phyloP scores from a whole-genome alignment of 2,888 invertebrate genomes.

The Latheticus oryzae region DNA sequence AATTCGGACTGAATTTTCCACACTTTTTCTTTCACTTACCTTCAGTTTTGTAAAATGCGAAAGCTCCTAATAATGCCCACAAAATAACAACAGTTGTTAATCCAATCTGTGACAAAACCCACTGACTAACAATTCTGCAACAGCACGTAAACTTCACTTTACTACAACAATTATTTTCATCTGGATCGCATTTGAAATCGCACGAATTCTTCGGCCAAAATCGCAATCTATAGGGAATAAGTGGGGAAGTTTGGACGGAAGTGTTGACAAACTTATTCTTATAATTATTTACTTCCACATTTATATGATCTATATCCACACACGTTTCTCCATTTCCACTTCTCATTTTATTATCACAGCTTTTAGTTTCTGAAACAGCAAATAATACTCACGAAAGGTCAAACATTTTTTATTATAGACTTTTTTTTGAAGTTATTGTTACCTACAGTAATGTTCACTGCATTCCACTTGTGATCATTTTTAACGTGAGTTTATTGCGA shows the following conservation, averaged over 20 bases:
- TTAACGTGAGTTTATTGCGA: constrained; percentile 26
- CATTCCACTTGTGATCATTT: constrained; percentile 10
- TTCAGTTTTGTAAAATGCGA: constrained; percentile 75
- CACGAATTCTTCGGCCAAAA: constrained; percentile 67
- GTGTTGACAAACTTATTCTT: constrained; percentile 57
- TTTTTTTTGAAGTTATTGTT: too few relatives aligned
- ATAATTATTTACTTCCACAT: constrained; percentile 57
- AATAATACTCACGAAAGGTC: too few relatives aligned
- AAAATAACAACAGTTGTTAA: constrained; percentile 70
- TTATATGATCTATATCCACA: constrained; percentile 61
- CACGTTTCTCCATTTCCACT: constrained; percentile 56
- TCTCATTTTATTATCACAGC: constrained; percentile 52
- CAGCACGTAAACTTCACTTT: constrained; percentile 59
- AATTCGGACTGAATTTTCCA: too few relatives aligned
- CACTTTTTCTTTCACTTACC: constrained; percentile 67
- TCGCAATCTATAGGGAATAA: constrained; percentile 69
- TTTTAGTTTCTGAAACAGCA: constrained; percentile 30
- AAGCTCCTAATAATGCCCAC: constrained; percentile 75
- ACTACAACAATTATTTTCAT: constrained; percentile 54
- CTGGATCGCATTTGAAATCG: constrained; percentile 59
- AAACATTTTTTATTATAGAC: too few relatives aligned
- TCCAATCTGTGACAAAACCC: constrained; percentile 71
- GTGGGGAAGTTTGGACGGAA: constrained; percentile 66
- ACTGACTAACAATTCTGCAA: constrained; percentile 67
- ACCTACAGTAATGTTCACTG: constrained; percentile 4